phyloP scores from a whole-genome alignment of 2,797 vertebrate species.

The Urophycis tenuis region DNA sequence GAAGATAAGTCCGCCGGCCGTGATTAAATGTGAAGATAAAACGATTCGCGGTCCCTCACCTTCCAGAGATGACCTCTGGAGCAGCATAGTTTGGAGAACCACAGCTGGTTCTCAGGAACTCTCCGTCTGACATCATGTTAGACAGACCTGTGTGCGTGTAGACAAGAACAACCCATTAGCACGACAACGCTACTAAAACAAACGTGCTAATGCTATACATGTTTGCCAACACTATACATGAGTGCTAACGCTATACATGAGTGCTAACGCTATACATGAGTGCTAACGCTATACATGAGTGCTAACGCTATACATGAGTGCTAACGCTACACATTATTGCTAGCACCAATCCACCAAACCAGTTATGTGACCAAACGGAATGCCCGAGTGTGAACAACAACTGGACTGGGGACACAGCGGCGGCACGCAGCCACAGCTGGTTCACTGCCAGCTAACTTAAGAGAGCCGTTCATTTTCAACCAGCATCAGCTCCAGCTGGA shows the following conservation, averaged over 20 bases:
- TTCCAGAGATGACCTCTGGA: slow-evolving; percentile 98
- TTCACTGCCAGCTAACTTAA: no score
- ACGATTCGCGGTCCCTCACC: no score
- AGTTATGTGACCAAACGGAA: background rate
- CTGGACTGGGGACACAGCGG: no score
- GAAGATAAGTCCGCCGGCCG: background rate
- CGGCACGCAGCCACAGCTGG: no score
- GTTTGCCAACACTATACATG: no score
- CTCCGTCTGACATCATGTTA: slow-evolving; percentile 99
- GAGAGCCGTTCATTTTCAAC: background rate
- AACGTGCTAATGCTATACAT: background rate
- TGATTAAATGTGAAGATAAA: no score
- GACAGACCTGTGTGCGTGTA: slow-evolving; percentile 81
- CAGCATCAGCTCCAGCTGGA: background rate
- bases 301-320: background rate
- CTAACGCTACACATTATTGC: background rate
- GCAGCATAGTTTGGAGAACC: slow-evolving; percentile 99
- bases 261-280: background rate
- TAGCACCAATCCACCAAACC: background rate
- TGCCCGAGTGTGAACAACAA: background rate
- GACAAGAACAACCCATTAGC: background rate
- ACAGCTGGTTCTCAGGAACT: slow-evolving; percentile 97
- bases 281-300: background rate
- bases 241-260: background rate
- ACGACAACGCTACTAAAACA: background rate